Evolutionary conservation across 1,140 invertebrate species (phyloP).

Genomic region (Acyrthosiphon pisum): DNA sequence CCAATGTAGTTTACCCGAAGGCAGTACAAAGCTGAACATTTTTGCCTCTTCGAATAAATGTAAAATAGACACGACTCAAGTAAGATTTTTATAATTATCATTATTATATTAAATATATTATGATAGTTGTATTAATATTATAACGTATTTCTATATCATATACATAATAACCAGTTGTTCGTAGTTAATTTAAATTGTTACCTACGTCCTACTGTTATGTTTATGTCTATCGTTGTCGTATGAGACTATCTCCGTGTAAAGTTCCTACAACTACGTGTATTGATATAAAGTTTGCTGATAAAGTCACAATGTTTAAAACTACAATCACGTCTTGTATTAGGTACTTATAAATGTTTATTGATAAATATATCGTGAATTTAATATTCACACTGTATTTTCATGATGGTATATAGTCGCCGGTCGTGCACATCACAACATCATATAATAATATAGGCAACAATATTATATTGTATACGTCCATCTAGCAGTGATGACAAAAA

Average conservation of each 20-base stretch:
- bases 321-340: too few species aligned
- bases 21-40: slow-evolving; percentile 85
- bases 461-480: too few species aligned
- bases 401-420: neutral
- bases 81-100: slow-evolving; percentile 63
- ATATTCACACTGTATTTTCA: neutral
- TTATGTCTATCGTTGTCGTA: neutral
- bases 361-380: neutral
- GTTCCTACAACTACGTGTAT: neutral
- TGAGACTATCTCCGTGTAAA: neutral
- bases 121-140: neutral
- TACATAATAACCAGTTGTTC: neutral
- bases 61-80: slow-evolving; percentile 86
- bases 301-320: neutral
- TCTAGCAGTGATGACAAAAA: neutral
- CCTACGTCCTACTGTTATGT: neutral
- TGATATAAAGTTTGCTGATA: neutral
- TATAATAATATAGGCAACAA: too few species aligned
- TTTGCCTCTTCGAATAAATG: slow-evolving; percentile 94
- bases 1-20: slow-evolving; percentile 82
- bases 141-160: neutral
- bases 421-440: neutral
- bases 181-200: neutral
- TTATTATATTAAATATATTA: too few species aligned
- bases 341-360: neutral